These are phyloP conservation scores for Cosmopolites sordidus DNA, from an alignment of 2,888 invertebrate species.

Conservation along the genomic window DNA sequence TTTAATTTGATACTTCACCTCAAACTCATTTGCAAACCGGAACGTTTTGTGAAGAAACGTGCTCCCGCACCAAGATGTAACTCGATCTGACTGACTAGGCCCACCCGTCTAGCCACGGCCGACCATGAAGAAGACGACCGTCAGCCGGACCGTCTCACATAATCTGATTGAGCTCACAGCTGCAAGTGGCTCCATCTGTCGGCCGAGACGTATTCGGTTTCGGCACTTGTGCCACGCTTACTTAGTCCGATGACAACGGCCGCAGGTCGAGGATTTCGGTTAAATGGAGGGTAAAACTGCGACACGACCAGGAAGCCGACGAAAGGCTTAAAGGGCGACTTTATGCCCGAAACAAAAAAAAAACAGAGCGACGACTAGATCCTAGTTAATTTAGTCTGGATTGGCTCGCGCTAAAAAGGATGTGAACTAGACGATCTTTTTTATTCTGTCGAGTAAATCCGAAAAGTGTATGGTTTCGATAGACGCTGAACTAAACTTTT, in stretches of 20 bases:
- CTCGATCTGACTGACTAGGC: no score
- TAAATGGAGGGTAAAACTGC: conserved; percentile 17
- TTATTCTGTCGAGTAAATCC: no score
- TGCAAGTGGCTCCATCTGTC: conserved; percentile 28
- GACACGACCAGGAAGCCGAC: conserved; percentile 10
- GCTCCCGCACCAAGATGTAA: no score
- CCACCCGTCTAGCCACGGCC: conserved; percentile 6
- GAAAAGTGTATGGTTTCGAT: no score
- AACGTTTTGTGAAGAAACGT: no score
- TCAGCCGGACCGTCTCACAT: conserved; percentile 4
- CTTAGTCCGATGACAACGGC: conserved; percentile 17
- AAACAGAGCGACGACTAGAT: no score
- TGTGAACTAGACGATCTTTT: no score
- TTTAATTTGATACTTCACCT: no score
- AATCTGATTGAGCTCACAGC: conserved; percentile 29
- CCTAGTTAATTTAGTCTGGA: no score
- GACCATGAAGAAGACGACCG: conserved; percentile 1
- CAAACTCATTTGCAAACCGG: no score
- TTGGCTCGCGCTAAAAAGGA: no score
- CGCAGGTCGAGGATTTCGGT: conserved; percentile 11
- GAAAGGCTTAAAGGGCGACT: neutral
- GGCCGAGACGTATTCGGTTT: conserved; percentile 26
- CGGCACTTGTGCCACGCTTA: conserved; percentile 20
- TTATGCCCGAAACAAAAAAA: neutral
- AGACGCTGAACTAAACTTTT: no score